Evolutionary conservation across 2,797 vertebrate species (phyloP).

Genomic region (Enteromius anoplus): DNA sequence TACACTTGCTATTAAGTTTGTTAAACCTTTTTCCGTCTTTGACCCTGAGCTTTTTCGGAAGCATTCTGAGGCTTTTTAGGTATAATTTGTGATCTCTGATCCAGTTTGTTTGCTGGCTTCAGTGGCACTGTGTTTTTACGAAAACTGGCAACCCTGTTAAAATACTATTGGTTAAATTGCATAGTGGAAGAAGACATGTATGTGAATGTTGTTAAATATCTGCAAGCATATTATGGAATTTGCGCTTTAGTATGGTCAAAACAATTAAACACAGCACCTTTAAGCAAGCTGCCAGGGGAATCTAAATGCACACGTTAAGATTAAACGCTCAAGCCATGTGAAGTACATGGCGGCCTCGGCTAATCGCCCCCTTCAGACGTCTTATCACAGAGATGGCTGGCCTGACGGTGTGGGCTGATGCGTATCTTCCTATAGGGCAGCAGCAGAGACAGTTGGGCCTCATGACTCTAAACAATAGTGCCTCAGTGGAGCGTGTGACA

Average conservation of each 20-base stretch:
- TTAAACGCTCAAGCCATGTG: conserved; percentile 7
- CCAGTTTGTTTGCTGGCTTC: neutral
- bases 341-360: neutral
- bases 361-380: neutral
- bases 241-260: neutral
- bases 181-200: neutral
- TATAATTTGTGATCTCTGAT: neutral
- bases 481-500: conserved; percentile 71
- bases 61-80: neutral
- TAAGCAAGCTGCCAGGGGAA: neutral
- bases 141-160: neutral
- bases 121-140: neutral
- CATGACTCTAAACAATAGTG: conserved; percentile 68
- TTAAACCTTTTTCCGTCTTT: too few species aligned
- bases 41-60: neutral
- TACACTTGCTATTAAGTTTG: too few species aligned
- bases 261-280: neutral
- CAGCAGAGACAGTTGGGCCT: conserved; percentile 72
- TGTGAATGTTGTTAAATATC: too few species aligned
- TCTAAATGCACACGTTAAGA: neutral
- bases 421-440: conserved; percentile 56
- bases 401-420: conserved; percentile 25
- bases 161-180: neutral
- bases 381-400: neutral
- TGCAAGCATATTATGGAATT: too few species aligned